Evolutionary conservation across 2,113 vertebrate genomes (phyloP), one percentile per base, ranked within the genome.

Genomic region (Centrocercus urophasianus): DNA sequence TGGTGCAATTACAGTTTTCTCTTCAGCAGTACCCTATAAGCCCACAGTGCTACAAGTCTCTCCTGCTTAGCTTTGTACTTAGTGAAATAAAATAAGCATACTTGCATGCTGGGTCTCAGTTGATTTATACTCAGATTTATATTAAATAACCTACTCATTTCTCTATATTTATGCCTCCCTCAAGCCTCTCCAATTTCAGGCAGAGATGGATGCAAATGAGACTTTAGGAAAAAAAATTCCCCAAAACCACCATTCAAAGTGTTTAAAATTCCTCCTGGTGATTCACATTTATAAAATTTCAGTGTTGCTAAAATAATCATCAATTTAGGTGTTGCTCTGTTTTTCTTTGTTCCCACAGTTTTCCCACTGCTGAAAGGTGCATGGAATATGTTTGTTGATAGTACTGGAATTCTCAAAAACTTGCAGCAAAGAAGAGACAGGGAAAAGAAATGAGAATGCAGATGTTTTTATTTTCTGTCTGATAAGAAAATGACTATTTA

Each of bases 231-330:
- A 54, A 43, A 43, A 6, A 63, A 65, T 67, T 78, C 24, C 30
- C 24, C 24, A 8, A 91, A 86, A 50, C 2, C 4, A 18, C 71
- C 10, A 28, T 45, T 27, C 6, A 59, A 42, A 79, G 24, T 7
- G 7, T 78, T 90, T 84, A 89, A 92, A 24, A 70, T 80, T 79
- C 18, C 25, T 77, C 32, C 63, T 60, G 20, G 43, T 83, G 48
- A 50, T 16, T 90, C 16, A 22, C 3, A 3, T 27, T 45, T 13
- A 56, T 32, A 82, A 64, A 61, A 90, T 70, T 80, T 88, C 57
- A 69, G 9, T 38, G 52, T 4, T 40, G 21, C 28, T 66, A 71
- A 81, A 84, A 22, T 20, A 71, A 61, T 48, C 36, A 32, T 21
- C 28, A 22, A 15, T 65, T 80, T 80, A 71, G 42, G 20, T 67